Evolutionary conservation across 2,797 vertebrate genomes (phyloP).

Genomic region (Hylomyscus alleni): DNA sequence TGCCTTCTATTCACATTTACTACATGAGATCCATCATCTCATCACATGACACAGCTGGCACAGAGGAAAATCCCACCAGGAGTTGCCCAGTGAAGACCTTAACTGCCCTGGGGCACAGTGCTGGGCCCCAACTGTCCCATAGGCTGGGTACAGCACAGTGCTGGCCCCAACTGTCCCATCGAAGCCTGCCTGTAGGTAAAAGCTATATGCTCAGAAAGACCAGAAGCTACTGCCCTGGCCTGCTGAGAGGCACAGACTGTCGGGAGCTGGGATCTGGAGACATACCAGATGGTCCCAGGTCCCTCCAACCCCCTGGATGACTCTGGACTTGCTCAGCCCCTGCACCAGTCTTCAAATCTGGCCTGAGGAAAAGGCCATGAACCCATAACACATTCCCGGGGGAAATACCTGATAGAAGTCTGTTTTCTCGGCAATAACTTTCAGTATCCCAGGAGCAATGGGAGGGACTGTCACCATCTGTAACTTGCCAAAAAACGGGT

Average conservation of each 20-base stretch:
- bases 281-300: background rate
- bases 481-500: constrained; percentile 93
- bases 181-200: background rate
- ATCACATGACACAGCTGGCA: background rate
- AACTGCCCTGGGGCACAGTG: too few species aligned
- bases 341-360: rapidly evolving
- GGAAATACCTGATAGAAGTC: constrained; percentile 95
- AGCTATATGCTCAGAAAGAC: background rate
- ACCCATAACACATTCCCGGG: rapidly evolving
- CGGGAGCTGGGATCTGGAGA: background rate
- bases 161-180: background rate
- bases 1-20: background rate
- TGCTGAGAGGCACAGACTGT: background rate
- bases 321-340: background rate
- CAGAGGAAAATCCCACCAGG: background rate
- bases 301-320: rapidly evolving
- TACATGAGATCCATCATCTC: background rate
- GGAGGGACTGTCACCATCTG: constrained; percentile 98
- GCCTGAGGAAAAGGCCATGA: background rate
- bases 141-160: too few species aligned
- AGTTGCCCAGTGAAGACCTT: background rate
- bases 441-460: constrained; percentile 92
- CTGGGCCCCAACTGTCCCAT: too few species aligned
- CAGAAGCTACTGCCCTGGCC: too few species aligned
- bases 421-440: constrained; percentile 93